These are phyloP conservation scores for Sarcoramphus papa DNA, from an alignment of 2,797 vertebrate genomes.

Conservation along the genomic window DNA sequence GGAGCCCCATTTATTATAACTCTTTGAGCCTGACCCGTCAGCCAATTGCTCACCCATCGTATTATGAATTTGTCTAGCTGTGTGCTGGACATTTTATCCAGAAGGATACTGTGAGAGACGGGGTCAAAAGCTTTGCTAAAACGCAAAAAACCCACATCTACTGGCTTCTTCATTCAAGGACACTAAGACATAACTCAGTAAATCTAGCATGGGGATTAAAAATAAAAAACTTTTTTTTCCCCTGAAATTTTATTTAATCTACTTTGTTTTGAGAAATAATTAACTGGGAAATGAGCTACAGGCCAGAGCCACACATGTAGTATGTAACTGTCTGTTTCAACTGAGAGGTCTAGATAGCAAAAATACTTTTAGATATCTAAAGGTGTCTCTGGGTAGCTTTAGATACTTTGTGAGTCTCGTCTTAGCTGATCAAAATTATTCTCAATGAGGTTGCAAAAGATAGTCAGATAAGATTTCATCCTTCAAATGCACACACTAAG, in stretches of 20 bases:
- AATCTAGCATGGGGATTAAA: neutral
- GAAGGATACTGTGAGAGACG: fast-evolving
- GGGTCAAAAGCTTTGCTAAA: neutral
- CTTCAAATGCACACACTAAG: neutral
- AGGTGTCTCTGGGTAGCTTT: neutral
- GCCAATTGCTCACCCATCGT: neutral
- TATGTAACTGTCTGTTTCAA: neutral
- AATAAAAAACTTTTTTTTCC: neutral
- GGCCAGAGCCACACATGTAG: neutral
- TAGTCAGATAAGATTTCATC: neutral
- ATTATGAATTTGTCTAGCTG: neutral
- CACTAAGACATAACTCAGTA: neutral
- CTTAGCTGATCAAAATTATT: neutral
- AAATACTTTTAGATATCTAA: neutral
- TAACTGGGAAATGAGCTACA: neutral
- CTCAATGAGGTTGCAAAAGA: neutral
- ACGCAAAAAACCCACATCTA: neutral
- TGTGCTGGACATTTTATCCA: neutral
- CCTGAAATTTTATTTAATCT: neutral
- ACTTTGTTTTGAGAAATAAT: neutral
- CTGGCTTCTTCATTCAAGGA: neutral
- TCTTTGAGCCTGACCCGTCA: neutral
- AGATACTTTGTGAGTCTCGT: fast-evolving
- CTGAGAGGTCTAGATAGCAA: neutral
- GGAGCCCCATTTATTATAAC: neutral